Evolutionary conservation across 2,113 vertebrate genomes (phyloP).

Genomic region (Archilochus colubris): DNA sequence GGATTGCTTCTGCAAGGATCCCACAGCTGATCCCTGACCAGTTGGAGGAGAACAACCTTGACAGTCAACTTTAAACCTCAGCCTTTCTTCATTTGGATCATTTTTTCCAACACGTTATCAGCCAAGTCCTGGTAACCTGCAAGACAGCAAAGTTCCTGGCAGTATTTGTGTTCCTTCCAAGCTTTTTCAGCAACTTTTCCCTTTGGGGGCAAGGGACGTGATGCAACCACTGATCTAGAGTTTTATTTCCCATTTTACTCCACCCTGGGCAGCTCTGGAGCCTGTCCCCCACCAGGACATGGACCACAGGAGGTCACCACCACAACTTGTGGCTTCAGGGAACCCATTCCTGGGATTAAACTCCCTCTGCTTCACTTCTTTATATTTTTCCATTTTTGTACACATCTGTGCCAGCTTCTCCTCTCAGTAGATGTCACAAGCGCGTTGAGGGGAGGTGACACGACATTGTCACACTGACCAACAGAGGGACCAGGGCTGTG

Average conservation of each 20-base stretch:
- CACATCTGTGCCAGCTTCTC: accelerated
- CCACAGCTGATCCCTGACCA: neutral
- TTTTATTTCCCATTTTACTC: neutral
- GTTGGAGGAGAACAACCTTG: neutral
- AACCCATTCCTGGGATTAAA: accelerated
- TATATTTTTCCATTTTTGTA: no score
- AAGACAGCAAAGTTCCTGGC: neutral
- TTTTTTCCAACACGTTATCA: neutral
- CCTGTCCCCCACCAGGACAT: neutral
- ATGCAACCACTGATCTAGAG: accelerated
- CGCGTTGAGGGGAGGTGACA: neutral
- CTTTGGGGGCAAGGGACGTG: neutral
- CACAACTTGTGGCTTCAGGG: no score
- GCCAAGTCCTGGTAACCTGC: neutral
- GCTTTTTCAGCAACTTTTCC: no score
- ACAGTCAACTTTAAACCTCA: neutral
- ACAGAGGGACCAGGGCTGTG: no score
- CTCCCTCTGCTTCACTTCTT: accelerated
- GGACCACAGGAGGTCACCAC: neutral
- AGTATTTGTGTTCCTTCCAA: neutral
- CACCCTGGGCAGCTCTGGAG: neutral
- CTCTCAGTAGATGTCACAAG: neutral
- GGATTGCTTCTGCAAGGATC: neutral
- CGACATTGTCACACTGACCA: no score
- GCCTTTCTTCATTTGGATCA: neutral